Evolutionary conservation across 2,797 vertebrate genomes (phyloP).

Genomic region (Neosilurus hyrtlii): DNA sequence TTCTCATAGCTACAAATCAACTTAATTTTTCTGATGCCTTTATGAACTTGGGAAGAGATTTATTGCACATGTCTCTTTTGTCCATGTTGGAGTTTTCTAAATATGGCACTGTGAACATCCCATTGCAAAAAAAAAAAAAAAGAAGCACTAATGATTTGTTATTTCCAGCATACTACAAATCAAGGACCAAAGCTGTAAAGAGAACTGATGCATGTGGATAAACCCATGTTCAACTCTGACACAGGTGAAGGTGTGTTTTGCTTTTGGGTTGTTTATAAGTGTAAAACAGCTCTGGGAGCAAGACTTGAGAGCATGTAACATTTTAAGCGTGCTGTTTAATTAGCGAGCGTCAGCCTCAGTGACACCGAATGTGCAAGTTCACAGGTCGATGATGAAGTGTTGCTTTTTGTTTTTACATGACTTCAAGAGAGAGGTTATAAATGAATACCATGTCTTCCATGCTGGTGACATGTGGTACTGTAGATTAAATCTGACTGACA

Average conservation of each 20-base stretch:
- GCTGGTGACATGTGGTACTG: background rate
- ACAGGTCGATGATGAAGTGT: background rate
- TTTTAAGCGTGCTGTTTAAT: background rate
- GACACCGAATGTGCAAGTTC: background rate
- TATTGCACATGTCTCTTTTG: background rate
- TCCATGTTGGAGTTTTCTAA: background rate
- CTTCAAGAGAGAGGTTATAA: slow-evolving; percentile 1
- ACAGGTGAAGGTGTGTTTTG: background rate
- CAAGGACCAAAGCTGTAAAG: background rate
- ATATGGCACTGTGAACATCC: background rate
- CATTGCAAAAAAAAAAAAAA: background rate
- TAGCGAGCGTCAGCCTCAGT: background rate
- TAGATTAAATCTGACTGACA: background rate
- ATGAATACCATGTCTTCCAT: background rate
- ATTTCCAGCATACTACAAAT: background rate
- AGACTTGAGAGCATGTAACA: background rate
- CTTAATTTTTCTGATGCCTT: slow-evolving; percentile 2
- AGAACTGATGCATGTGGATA: background rate
- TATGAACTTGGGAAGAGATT: slow-evolving; percentile 3
- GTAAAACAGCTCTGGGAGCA: background rate
- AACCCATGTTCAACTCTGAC: background rate
- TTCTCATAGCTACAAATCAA: slow-evolving; percentile 17
- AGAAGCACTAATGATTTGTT: background rate
- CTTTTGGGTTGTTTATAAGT: background rate
- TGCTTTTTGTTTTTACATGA: background rate